These are phyloP conservation scores for Regulus satrapa DNA, from an alignment of 2,113 vertebrate genomes.

Conservation along the genomic window DNA sequence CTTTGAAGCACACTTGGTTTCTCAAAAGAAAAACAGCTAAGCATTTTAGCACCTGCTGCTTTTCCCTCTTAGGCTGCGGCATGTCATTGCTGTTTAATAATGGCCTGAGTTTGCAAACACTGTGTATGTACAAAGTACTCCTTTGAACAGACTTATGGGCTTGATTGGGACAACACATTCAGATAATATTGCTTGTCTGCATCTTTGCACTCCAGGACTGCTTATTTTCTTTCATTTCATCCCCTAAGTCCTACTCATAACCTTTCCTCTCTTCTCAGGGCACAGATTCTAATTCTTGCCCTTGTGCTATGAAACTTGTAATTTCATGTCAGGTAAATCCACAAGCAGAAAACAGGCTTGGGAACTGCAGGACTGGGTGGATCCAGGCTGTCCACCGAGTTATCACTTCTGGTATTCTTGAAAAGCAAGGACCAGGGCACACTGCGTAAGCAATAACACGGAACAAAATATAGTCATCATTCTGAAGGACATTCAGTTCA, in stretches of 20 bases:
- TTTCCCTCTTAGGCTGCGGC: slow-evolving; percentile 33
- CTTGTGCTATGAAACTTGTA: not conserved
- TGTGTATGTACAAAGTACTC: not conserved
- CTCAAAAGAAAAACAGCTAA: slow-evolving; percentile 50
- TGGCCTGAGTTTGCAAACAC: not conserved
- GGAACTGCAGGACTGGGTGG: not conserved
- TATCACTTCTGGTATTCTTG: not conserved
- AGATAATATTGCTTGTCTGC: not conserved
- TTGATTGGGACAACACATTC: not conserved
- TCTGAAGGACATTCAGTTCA: not conserved
- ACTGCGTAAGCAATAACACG: not conserved
- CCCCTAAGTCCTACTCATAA: not conserved
- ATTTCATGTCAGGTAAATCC: not conserved
- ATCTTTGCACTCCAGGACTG: not conserved
- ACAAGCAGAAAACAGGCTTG: not conserved
- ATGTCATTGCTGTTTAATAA: slow-evolving; percentile 19
- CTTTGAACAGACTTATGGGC: not conserved
- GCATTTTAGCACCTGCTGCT: slow-evolving; percentile 39
- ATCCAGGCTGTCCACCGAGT: not conserved
- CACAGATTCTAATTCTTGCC: not conserved
- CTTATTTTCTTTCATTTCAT: not conserved
- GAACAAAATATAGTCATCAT: not conserved
- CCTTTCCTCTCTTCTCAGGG: not conserved
- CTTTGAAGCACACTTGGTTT: slow-evolving; percentile 50
- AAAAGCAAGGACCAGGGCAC: not conserved